Evolutionary conservation across 2,113 vertebrate genomes (phyloP).

Genomic region (Mus spicilegus): DNA sequence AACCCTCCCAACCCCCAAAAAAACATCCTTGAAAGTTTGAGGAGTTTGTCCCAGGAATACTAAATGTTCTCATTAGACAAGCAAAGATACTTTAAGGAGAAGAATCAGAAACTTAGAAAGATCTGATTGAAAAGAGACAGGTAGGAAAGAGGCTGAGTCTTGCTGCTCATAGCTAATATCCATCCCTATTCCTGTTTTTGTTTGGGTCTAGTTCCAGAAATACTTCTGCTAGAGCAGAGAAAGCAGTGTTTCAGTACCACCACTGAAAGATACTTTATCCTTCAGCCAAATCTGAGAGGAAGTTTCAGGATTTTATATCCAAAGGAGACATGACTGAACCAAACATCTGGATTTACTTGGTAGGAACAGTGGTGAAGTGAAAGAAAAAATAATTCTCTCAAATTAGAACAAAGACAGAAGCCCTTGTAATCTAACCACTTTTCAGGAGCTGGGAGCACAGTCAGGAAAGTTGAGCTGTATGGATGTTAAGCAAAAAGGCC

Average conservation of each 20-base stretch:
- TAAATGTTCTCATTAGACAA: background rate
- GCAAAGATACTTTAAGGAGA: background rate
- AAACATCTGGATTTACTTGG: background rate
- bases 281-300: constrained; percentile 46
- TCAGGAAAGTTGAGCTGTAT: background rate
- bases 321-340: constrained; percentile 49
- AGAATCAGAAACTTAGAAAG: background rate
- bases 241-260: constrained; percentile 55
- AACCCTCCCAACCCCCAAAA: too few species aligned
- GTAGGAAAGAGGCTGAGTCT: background rate
- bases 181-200: background rate
- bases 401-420: background rate
- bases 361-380: background rate
- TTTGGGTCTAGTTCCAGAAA: constrained; percentile 60
- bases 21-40: background rate
- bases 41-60: background rate
- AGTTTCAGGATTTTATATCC: constrained; percentile 53
- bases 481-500: constrained; percentile 35
- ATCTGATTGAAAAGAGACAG: background rate
- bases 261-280: constrained; percentile 65
- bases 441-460: background rate
- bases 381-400: background rate
- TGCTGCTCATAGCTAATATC: background rate
- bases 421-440: background rate
- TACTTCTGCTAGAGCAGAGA: constrained; percentile 53